phyloP scores from a whole-genome alignment of 2,888 invertebrate genomes.

The Priocnemis perturbator region DNA sequence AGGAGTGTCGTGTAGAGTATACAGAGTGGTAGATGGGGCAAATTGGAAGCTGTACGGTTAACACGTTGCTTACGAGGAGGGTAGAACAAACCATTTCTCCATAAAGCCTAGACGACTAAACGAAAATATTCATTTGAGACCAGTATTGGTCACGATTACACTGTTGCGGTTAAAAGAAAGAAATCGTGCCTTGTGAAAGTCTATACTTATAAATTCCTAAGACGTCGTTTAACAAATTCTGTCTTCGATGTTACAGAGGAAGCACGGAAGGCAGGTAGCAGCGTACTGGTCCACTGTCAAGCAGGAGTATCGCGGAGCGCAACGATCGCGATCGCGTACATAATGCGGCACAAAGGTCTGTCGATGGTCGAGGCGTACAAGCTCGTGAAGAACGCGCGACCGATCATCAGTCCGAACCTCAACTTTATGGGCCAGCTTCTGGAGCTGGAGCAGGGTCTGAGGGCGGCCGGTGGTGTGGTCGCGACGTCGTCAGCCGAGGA shows the following conservation, averaged over 20 bases:
- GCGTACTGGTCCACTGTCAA: conserved; percentile 95
- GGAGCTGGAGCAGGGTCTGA: conserved; percentile 86
- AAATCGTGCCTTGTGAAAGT: too few species aligned
- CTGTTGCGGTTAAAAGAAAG: too few species aligned
- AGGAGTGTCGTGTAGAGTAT: too few species aligned
- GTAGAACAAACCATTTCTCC: too few species aligned
- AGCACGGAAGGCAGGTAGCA: conserved; percentile 82
- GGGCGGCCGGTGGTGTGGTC: conserved; percentile 70
- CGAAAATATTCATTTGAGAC: too few species aligned
- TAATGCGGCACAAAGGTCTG: conserved; percentile 91
- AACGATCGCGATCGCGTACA: conserved; percentile 95
- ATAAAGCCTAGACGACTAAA: too few species aligned
- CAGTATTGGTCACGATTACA: too few species aligned
- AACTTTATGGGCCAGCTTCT: conserved; percentile 95
- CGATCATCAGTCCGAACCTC: conserved; percentile 95
- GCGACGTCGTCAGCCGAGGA: conserved; percentile 71
- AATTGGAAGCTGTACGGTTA: too few species aligned
- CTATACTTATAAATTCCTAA: too few species aligned
- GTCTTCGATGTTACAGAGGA: conserved; percentile 78
- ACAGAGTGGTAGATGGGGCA: too few species aligned
- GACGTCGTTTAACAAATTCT: too few species aligned
- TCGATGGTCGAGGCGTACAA: conserved; percentile 92
- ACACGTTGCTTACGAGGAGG: too few species aligned
- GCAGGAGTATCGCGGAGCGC: conserved; percentile 96
- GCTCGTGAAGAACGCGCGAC: conserved; percentile 88